These are phyloP conservation scores for Choristoneura rosaceana DNA, from an alignment of 2,888 invertebrate species.

Conservation along the genomic window DNA sequence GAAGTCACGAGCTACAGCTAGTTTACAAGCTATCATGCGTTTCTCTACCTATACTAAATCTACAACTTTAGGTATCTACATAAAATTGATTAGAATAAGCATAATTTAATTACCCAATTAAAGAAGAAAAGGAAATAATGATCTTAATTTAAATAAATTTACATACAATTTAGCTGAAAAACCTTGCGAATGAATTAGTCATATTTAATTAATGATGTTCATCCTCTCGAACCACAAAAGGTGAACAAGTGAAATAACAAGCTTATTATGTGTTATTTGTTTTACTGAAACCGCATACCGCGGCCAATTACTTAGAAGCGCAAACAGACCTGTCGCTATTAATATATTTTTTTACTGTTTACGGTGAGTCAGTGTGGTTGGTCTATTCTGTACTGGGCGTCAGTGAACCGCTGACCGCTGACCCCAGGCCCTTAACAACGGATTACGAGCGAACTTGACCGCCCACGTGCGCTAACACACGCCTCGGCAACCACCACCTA, in stretches of 20 bases:
- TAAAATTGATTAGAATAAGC: not conserved
- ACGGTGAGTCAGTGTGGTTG: constrained; percentile 69
- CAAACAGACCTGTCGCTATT: constrained; percentile 67
- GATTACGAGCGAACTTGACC: constrained; percentile 78
- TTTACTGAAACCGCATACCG: constrained; percentile 63
- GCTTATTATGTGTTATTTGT: constrained; percentile 44
- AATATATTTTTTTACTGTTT: constrained; percentile 61
- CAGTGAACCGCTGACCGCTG: constrained; percentile 73
- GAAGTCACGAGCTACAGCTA: too few relatives aligned
- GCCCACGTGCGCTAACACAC: constrained; percentile 67
- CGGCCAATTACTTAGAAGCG: constrained; percentile 65
- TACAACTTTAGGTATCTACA: not conserved
- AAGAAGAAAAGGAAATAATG: not conserved
- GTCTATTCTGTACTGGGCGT: constrained; percentile 60
- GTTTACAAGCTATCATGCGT: not conserved
- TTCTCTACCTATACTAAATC: not conserved
- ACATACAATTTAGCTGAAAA: not conserved
- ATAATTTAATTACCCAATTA: not conserved
- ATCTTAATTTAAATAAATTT: not conserved
- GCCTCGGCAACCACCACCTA: constrained; percentile 45
- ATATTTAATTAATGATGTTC: constrained; percentile 21
- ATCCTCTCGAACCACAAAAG: constrained; percentile 18
- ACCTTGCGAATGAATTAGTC: not conserved
- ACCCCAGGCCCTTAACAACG: constrained; percentile 58
- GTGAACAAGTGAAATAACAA: constrained; percentile 27